Conservation (phyloP, 1,140 invertebrate species). For the Metopolophium dirhodum region DNA sequence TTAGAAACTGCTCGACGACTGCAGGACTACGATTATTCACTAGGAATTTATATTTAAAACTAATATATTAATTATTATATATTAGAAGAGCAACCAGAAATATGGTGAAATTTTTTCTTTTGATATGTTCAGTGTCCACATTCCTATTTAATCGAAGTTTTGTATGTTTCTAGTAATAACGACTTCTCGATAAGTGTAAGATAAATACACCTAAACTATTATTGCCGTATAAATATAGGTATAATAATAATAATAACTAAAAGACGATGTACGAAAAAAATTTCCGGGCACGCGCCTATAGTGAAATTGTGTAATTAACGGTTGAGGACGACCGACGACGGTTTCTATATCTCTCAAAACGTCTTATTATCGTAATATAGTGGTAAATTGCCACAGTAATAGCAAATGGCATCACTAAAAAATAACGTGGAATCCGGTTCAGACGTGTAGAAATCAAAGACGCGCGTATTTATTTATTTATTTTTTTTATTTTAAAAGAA, state of each 20-base stretch:
- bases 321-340: conserved; percentile 47
- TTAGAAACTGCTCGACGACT: background rate
- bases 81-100: background rate
- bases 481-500: background rate
- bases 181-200: background rate
- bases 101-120: background rate
- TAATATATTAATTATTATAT: background rate
- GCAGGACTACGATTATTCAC: background rate
- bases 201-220: background rate
- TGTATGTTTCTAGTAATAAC: background rate
- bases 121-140: background rate
- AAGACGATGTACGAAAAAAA: conserved; percentile 27
- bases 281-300: conserved; percentile 54
- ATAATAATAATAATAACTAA: background rate
- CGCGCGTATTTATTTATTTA: background rate
- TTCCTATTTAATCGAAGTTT: background rate
- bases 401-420: conserved; percentile 37
- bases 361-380: conserved; percentile 53
- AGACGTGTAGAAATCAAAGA: conserved; percentile 39
- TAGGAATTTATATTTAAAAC: background rate
- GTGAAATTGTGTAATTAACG: conserved; percentile 57
- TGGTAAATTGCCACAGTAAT: conserved; percentile 54
- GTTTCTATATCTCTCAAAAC: conserved; percentile 54
- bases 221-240: background rate
- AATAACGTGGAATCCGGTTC: conserved; percentile 14